Base-by-base conservation (phyloP, 2,888 invertebrate genomes). In the Drosophila tanythrix region DNA sequence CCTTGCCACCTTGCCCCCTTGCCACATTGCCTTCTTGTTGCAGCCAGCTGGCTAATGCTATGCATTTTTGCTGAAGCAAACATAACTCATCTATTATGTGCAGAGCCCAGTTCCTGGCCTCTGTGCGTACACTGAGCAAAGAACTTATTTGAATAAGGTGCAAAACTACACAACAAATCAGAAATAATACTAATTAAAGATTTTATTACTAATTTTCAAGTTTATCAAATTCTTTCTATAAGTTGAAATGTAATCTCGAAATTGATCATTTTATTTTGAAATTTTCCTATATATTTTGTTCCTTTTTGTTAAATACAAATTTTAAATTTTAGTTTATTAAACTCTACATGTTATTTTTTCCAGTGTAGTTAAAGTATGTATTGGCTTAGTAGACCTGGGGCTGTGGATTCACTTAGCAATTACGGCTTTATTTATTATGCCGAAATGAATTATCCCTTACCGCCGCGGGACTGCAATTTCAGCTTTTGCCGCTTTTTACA, bases 391-490 rank as follows among this genome's bases (percentile, higher is more conserved):
- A 43, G 50, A 56, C 60, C 51, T 57, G 38, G 21, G 35, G 48
- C 48, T 72, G 61, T 72, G 81, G 70, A 81, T 81, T 79, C 89
- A 79, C 87, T 83, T 80, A 80, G 88, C 90, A 91, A 90, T 88
- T 88, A 90, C 83, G 81, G 89, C 82, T 81, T 82, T 82, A 91
- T 90, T 91, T 90, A 87, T 88, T 88, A 89, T 87, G 88, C 85
- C 83, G 85, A 91, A 91, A 90, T 87, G 89, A 91, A 91, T 91
- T 90, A 92, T 91, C 89, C 82, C 73, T 79, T 83, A 77, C 25
- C 83, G 81, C 79, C 81, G 80, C 80, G 82, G 78, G 75, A 56
- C 83, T 89, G 81, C 79, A 77, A 89, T 91, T 90, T 90, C 74
- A 84, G 91, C 90, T 83, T 83, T 83, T 81, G 81, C 76, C 82